phyloP scores from a whole-genome alignment of 2,888 invertebrate genomes.

The Gibbula magus region DNA sequence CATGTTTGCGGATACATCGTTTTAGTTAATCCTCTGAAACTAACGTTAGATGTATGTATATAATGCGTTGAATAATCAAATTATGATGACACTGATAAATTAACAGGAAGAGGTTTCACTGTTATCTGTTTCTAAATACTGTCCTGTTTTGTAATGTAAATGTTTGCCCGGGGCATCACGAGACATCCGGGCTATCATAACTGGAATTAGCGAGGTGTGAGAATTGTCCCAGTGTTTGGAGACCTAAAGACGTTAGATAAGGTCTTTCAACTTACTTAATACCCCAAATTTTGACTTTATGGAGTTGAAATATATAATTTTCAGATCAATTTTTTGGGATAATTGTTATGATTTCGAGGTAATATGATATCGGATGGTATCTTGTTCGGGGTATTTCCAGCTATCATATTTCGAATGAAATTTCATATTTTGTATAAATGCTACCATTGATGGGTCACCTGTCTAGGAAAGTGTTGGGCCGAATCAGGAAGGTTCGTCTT shows the following conservation, averaged over 20 bases:
- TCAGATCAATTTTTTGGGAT: background rate
- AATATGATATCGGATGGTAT: background rate
- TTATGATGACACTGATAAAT: too few species aligned
- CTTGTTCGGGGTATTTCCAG: background rate
- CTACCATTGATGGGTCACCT: background rate
- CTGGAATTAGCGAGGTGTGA: conserved; percentile 20
- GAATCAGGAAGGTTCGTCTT: background rate
- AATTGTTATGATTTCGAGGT: background rate
- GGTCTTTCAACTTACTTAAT: too few species aligned
- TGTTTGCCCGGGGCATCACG: conserved; percentile 12
- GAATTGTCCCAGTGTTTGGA: background rate
- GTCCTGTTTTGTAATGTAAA: conserved; percentile 4
- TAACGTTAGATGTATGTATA: too few species aligned
- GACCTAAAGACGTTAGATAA: background rate
- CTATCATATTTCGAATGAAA: background rate
- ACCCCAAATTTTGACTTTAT: too few species aligned
- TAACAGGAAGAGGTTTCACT: too few species aligned
- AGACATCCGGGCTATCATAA: conserved; percentile 1
- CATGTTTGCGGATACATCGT: too few species aligned
- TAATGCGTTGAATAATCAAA: too few species aligned
- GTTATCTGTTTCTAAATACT: background rate
- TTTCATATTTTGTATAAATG: too few species aligned
- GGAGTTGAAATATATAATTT: too few species aligned
- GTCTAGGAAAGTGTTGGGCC: background rate
- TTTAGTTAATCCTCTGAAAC: too few species aligned